Conservation (phyloP, 1,140 invertebrate species). For the Aphis craccivora region DNA sequence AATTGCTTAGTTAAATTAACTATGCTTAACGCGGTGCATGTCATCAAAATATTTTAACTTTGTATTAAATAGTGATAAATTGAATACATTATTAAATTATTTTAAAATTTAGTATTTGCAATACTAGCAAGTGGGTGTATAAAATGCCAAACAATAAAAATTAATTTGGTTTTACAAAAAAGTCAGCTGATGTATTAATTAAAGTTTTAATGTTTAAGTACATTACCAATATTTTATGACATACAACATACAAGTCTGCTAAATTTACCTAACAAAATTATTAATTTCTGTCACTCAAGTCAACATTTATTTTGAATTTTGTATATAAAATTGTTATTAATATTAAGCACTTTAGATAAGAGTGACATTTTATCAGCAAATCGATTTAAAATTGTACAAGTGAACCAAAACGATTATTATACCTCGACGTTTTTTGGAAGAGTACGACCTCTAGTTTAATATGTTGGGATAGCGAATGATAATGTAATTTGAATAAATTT, state of each 20-base stretch:
- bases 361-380: neutral
- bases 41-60: fast-evolving
- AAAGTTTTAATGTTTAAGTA: neutral
- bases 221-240: neutral
- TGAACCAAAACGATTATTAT: neutral
- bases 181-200: neutral
- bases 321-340: neutral
- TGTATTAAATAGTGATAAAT: too few relatives aligned
- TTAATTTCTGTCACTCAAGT: neutral
- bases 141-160: neutral
- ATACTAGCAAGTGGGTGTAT: neutral
- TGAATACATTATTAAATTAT: neutral
- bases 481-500: neutral
- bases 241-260: neutral
- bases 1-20: neutral
- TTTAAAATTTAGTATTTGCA: too few relatives aligned
- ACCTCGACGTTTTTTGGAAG: neutral
- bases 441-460: neutral
- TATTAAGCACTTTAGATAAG: neutral
- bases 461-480: neutral
- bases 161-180: neutral
- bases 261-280: neutral
- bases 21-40: neutral
- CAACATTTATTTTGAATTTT: neutral
- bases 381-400: neutral